Conservation (phyloP, 2,797 vertebrate species). For the Danionella dracula region DNA sequence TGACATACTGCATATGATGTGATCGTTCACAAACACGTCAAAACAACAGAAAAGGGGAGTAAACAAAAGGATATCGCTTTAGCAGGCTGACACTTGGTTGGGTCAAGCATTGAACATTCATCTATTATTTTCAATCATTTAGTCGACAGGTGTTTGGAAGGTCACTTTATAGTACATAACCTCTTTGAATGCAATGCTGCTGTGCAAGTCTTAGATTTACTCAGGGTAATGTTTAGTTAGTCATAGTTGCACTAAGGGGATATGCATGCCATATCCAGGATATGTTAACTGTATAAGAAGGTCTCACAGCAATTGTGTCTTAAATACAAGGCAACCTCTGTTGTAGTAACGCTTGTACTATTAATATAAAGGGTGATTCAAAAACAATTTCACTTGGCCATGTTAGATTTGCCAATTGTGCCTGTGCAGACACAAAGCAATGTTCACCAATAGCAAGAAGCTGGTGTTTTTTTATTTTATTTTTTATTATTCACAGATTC, state of each 20-base stretch:
- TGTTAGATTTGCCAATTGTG: too few relatives aligned
- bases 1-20: conserved; percentile 62
- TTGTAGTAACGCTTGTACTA: too few relatives aligned
- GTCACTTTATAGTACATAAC: conserved; percentile 16
- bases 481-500: background rate
- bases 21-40: conserved; percentile 47
- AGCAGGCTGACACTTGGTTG: conserved; percentile 52
- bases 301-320: too few relatives aligned
- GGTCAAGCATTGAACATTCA: background rate
- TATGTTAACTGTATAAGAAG: too few relatives aligned
- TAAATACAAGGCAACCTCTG: too few relatives aligned
- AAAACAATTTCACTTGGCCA: too few relatives aligned
- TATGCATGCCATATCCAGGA: background rate
- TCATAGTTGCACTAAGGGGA: background rate
- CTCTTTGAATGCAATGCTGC: background rate
- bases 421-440: too few relatives aligned
- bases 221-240: background rate
- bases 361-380: too few relatives aligned
- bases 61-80: conserved; percentile 62
- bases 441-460: too few relatives aligned
- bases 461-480: too few relatives aligned
- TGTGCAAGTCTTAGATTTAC: background rate
- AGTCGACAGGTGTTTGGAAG: background rate
- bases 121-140: background rate
- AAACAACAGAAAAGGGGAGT: conserved; percentile 43